Conservation (phyloP, 2,113 vertebrate species). For the Corythoichthys intestinalis region DNA sequence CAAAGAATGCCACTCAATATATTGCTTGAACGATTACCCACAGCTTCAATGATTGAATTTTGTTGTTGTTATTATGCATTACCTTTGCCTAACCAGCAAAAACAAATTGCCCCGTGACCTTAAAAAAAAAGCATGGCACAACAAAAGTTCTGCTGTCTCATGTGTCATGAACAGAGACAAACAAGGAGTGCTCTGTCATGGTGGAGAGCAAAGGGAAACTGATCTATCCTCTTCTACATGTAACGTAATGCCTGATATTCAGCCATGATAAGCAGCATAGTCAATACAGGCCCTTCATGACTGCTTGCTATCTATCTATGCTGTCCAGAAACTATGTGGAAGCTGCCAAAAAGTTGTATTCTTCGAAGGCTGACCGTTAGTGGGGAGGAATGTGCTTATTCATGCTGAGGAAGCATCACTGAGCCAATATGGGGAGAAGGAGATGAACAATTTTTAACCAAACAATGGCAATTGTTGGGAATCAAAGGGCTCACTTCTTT, state of each 20-base stretch:
- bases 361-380: neutral
- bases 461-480: neutral
- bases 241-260: constrained; percentile 4
- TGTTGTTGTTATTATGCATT: neutral
- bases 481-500: neutral
- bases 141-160: constrained; percentile 37
- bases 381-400: constrained; percentile 12
- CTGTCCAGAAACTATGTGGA: neutral
- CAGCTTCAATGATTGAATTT: neutral
- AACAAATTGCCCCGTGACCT: too few relatives aligned
- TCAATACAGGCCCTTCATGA: constrained; percentile 3
- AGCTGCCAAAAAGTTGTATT: neutral
- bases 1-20: neutral
- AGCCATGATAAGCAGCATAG: neutral
- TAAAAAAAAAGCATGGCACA: neutral
- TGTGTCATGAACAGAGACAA: constrained; percentile 36
- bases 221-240: constrained; percentile 16
- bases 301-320: neutral
- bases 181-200: constrained; percentile 2
- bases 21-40: neutral
- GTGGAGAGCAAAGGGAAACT: constrained; percentile 21
- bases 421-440: neutral
- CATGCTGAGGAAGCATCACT: constrained; percentile 19
- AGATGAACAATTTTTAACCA: neutral
- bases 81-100: neutral